Conservation (phyloP, 2,888 invertebrate genomes). For the Lapara coniferarum region DNA sequence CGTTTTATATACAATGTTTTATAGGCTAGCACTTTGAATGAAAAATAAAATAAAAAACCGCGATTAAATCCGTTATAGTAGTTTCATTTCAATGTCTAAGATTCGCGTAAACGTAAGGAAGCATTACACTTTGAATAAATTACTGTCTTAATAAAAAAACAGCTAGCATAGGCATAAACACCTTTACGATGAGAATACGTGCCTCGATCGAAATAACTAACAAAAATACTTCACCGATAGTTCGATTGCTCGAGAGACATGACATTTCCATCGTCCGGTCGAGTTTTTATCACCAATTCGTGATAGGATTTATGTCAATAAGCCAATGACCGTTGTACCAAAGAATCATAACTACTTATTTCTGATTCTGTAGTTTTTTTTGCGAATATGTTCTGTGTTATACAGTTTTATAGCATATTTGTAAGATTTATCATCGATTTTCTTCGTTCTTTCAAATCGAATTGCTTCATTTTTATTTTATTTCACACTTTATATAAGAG, state of each 20-base stretch:
- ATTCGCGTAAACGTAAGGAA: too few species aligned
- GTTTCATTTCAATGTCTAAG: too few species aligned
- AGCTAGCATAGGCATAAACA: background rate
- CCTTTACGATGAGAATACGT: constrained; percentile 1
- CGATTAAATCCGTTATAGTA: too few species aligned
- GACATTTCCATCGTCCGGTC: constrained; percentile 30
- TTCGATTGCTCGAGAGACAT: constrained; percentile 1
- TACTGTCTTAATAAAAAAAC: too few species aligned
- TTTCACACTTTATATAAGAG: too few species aligned
- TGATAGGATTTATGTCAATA: constrained; percentile 37
- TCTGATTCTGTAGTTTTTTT: background rate
- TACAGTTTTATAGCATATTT: background rate
- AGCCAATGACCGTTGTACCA: constrained; percentile 33
- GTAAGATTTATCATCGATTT: background rate
- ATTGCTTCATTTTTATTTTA: too few species aligned
- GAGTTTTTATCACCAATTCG: constrained; percentile 31
- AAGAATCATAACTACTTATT: constrained; percentile 10
- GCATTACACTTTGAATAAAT: too few species aligned
- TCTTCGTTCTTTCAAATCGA: background rate
- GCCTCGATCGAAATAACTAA: background rate
- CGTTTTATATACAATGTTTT: too few species aligned
- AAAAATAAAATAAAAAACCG: too few species aligned
- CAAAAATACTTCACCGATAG: background rate
- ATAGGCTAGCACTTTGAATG: too few species aligned
- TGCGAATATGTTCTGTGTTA: background rate